These are phyloP conservation scores for Camelus dromedarius DNA, from an alignment of 2,113 vertebrate genomes.

Conservation along the genomic window DNA sequence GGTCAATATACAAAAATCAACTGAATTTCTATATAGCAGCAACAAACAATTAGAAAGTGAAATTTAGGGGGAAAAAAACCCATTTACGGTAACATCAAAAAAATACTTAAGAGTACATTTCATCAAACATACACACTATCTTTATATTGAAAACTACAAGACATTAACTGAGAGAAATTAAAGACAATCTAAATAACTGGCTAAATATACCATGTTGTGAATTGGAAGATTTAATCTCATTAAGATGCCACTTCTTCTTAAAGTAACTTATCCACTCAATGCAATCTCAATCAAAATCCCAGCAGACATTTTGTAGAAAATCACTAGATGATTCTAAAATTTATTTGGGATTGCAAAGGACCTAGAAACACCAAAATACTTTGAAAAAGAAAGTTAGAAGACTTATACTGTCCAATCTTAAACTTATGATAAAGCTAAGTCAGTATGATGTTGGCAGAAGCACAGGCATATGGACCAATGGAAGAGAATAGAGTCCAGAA, in stretches of 20 bases:
- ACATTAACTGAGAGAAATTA: conserved; percentile 7
- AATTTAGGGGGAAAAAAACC: neutral
- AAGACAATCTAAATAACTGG: neutral
- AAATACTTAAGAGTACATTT: neutral
- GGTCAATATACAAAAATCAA: neutral
- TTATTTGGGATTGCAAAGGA: neutral
- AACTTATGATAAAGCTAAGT: neutral
- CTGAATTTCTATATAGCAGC: neutral
- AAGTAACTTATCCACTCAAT: neutral
- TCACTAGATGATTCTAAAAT: neutral
- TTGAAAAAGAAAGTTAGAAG: neutral
- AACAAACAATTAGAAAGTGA: neutral
- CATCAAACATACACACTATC: neutral
- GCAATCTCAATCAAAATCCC: neutral
- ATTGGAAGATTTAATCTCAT: neutral
- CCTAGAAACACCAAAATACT: neutral
- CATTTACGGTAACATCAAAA: neutral
- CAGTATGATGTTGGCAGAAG: neutral
- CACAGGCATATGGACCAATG: neutral
- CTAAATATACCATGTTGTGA: neutral
- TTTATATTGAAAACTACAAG: conserved; percentile 27
- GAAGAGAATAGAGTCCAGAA: neutral
- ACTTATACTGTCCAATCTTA: neutral
- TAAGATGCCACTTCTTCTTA: neutral
- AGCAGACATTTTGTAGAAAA: neutral